Percentiles rank a stretch among this genome's conserved stretches.
Conservation (phyloP, 2,888 invertebrate genomes). For the Sphaerophoria rueppellii region DNA sequence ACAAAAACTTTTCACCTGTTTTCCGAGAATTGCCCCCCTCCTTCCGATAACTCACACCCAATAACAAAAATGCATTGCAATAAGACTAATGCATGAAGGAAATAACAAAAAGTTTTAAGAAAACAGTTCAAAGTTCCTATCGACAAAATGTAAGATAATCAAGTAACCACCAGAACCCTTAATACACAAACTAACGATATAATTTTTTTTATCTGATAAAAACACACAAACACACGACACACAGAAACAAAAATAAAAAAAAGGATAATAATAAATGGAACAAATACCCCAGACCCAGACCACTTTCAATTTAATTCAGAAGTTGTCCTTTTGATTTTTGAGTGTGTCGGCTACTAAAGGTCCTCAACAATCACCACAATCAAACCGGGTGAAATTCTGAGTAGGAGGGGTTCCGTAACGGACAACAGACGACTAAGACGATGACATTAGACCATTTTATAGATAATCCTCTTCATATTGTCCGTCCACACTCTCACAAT, state of each 20-base stretch:
- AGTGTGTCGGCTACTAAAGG: conserved; percentile 43
- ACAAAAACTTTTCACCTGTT: conserved; percentile 14
- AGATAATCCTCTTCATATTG: conserved; percentile 63
- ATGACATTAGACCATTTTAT: conserved; percentile 64
- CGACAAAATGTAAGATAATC: conserved; percentile 52
- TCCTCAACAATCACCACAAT: conserved; percentile 55
- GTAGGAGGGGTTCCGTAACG: conserved; percentile 2
- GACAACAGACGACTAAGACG: not conserved
- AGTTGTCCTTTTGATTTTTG: conserved; percentile 58
- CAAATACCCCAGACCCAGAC: conserved; percentile 29
- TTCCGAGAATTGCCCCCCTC: not conserved
- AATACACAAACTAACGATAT: conserved; percentile 15
- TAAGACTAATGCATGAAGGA: conserved; percentile 61
- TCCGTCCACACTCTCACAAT: conserved; percentile 29
- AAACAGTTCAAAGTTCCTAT: conserved; percentile 29
- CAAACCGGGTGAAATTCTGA: conserved; percentile 14
- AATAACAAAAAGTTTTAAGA: conserved; percentile 16
- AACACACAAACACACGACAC: not conserved
- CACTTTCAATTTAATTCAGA: conserved; percentile 66
- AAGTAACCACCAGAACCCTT: conserved; percentile 36
- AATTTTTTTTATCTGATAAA: conserved; percentile 15
- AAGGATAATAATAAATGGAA: conserved; percentile 28
- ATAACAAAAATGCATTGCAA: conserved; percentile 41
- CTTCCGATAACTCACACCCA: not conserved
- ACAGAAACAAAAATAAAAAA: not conserved